Evolutionary conservation across 2,797 vertebrate species (phyloP), one percentile per base, ranked within the genome.

Genomic region (Aeoliscus strigatus): DNA sequence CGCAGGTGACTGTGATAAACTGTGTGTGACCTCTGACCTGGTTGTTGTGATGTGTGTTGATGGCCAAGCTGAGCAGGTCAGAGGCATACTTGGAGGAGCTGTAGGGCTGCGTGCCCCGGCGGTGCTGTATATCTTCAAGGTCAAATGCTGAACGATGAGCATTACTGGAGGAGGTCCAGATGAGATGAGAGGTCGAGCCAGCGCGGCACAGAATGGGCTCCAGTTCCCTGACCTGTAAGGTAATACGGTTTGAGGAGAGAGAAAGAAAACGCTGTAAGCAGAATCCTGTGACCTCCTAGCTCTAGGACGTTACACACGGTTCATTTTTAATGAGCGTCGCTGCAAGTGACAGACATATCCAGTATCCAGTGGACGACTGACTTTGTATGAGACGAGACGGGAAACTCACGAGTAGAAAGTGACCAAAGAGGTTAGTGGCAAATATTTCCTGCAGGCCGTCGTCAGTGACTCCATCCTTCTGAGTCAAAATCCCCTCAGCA

Each of bases 161-260:
- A 12, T 91, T 97, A 38, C 91, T 91, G 29, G 94, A 97, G 6
- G 95, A 97, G 0, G 95, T 97, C 95, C 96, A 99, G 74, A 97
- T 89, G 42, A 97, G 74, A 47, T 53, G 86, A 0, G 91, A 90
- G n/a, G 88, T 84, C 23, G 5, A 67, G 33, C 83, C 88, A 0
- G 56, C 36, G 2, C 63, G 50, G 0, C 90, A 92, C 9, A 98
- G 84, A 0, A 96, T 56, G 2, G 90, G 63, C 52, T 93, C 90
- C 34, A 97, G 84, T 40, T 97, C 93, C 66, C 85, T 89, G 55
- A 98, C 59, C 96, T 98, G 58, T n/a, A n/a, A n/a, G n/a, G n/a
- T n/a, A n/a, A n/a, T n/a, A n/a, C n/a, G n/a, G n/a, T n/a, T n/a
- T n/a, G n/a, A n/a, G n/a, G n/a, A n/a, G n/a, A n/a, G n/a, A n/a